Evolutionary conservation across 2,888 invertebrate genomes (phyloP), one percentile per base, ranked within the genome.

Genomic region (Eupithecia pulchellata): DNA sequence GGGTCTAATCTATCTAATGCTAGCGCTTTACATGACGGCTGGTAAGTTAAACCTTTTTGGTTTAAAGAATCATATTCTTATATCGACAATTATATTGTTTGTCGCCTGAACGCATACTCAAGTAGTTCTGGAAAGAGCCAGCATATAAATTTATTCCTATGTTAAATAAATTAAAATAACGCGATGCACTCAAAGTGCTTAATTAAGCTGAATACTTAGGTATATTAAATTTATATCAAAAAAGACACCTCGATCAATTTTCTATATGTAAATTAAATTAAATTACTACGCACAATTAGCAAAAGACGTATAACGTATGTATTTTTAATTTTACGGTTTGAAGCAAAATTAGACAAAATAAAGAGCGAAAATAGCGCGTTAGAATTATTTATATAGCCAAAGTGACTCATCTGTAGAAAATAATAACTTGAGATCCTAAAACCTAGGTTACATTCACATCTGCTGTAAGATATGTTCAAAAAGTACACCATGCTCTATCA

Each of bases 401-500:
- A 36, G 42, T 60, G 39, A 66, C 30, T 60, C 13, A 30, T 29
- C 57, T 30, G 13, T 25, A 52, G 11, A 61, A 68, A 52, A 32
- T 34, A 61, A 55, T 47, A 58, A 52, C 29, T 65, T 60, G 34
- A 64, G 13, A 57, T 52, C 27, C 32, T 64, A 60, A 63, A 65
- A 20, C 29, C 34, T 63, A 66, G 17, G 52, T 55, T 77, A 76
- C 79, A 79, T 81, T 39, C 4, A 39, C 17, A 79, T 79, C 81
- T 77, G 77, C 77, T 75, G 77, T 82, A 81, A 84, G 89, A 91
- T 89, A 88, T 89, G 88, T 86, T 80, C 81, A 82, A 84, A 52
- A 85, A 86, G 86, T 88, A 89, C 84, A 86, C 84, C 87, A 82
- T 85, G 85, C 84, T 88, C 84, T 89, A 92, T 93, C 92, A 93